Conservation (phyloP, 2,113 vertebrate genomes). For the Chaetura pelagica region DNA sequence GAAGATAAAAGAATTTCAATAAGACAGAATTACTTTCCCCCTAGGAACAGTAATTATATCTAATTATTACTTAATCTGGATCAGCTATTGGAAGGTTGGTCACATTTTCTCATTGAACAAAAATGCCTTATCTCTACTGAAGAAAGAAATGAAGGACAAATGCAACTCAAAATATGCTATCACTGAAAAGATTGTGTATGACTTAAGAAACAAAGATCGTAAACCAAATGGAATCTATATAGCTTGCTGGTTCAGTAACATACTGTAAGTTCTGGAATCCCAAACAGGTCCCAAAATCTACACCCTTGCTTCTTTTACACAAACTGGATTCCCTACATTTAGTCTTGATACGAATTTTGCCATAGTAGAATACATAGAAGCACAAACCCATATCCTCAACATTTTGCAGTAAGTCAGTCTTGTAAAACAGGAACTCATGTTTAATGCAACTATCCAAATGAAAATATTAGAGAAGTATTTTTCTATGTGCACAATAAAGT, state of each 20-base stretch:
- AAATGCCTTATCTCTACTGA: not conserved
- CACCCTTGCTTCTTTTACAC: not conserved
- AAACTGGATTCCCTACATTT: not conserved
- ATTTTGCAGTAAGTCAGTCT: not conserved
- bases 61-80: slow-evolving; percentile 64
- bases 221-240: not conserved
- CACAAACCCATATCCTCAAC: not conserved
- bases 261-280: not conserved
- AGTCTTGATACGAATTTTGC: not conserved
- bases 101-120: not conserved
- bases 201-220: not conserved
- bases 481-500: not conserved
- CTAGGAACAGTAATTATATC: slow-evolving; percentile 49
- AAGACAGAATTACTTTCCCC: slow-evolving; percentile 28
- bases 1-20: slow-evolving; percentile 60
- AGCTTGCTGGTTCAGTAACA: not conserved
- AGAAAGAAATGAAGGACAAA: slow-evolving; percentile 5
- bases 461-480: not conserved
- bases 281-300: not conserved
- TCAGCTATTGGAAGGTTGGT: slow-evolving; percentile 37
- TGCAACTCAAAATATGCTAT: not conserved
- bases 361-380: not conserved
- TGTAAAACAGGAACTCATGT: not conserved
- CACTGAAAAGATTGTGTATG: not conserved
- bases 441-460: not conserved